Conservation (phyloP, 1,140 invertebrate genomes). For the Drosophila punjabiensis region DNA sequence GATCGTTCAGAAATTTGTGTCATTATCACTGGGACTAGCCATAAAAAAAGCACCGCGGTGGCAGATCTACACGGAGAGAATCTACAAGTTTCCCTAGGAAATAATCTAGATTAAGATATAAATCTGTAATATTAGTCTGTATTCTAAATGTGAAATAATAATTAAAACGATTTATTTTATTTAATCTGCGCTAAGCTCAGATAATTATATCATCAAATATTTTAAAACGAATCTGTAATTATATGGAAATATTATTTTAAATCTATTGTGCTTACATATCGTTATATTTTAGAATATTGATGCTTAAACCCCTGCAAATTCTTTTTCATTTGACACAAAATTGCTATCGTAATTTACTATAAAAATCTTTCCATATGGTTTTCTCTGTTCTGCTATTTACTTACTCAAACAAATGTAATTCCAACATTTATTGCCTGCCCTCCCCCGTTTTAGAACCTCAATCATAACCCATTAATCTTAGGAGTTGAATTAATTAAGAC, state of each 20-base stretch:
- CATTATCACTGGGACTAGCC: conserved; percentile 62
- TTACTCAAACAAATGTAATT: background rate
- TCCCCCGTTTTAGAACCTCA: background rate
- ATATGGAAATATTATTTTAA: no score
- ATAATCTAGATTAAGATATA: background rate
- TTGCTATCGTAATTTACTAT: background rate
- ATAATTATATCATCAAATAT: background rate
- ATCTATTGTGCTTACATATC: no score
- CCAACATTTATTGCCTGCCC: background rate
- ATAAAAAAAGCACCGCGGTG: conserved; percentile 16
- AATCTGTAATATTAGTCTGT: no score
- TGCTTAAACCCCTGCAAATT: background rate
- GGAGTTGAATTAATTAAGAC: conserved; percentile 4
- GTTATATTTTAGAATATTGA: background rate
- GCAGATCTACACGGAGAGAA: conserved; percentile 4
- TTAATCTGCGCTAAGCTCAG: no score
- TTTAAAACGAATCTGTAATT: background rate
- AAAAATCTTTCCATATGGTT: background rate
- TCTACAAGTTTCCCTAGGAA: no score
- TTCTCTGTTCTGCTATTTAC: background rate
- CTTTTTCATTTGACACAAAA: background rate
- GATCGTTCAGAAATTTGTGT: conserved; percentile 62
- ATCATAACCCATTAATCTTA: background rate
- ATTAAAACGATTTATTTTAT: no score
- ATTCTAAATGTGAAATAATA: background rate